phyloP scores from a whole-genome alignment of 2,888 invertebrate genomes.

The Omphaloscelis lunosa region DNA sequence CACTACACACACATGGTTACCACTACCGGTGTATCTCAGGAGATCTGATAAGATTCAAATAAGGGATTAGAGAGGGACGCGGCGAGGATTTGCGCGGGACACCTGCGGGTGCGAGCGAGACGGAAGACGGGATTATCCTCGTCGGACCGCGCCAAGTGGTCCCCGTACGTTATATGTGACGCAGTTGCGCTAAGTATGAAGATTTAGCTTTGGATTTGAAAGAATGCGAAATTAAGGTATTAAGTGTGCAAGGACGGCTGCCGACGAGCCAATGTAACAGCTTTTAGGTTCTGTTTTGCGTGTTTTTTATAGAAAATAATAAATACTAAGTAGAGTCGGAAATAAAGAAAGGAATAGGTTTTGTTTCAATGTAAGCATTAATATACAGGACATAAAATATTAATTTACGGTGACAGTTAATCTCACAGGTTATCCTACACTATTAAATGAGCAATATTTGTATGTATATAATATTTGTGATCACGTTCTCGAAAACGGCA shows the following conservation, averaged over 20 bases:
- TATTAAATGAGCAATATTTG: no score
- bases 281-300: not conserved
- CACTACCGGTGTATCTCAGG: conserved; percentile 89
- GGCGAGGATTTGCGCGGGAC: conserved; percentile 86
- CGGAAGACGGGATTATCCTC: conserved; percentile 86
- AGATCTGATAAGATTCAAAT: conserved; percentile 91
- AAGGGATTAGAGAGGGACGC: conserved; percentile 90
- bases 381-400: not conserved
- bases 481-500: no score
- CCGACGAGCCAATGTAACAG: conserved; percentile 27
- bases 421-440: no score
- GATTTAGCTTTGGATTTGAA: conserved; percentile 72
- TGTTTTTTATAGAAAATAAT: conserved; percentile 22
- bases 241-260: conserved; percentile 45
- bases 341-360: not conserved
- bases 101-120: conserved; percentile 81
- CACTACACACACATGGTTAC: conserved; percentile 84
- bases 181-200: conserved; percentile 70
- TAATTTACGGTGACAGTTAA: not conserved
- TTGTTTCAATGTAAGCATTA: not conserved
- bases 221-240: conserved; percentile 67
- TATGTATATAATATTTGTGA: no score
- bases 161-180: conserved; percentile 72
- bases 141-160: conserved; percentile 85
- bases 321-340: not conserved